Evolutionary conservation across 2,113 vertebrate species (phyloP), one percentile per base, ranked within the genome.

Genomic region (Puntigrus tetrazona): DNA sequence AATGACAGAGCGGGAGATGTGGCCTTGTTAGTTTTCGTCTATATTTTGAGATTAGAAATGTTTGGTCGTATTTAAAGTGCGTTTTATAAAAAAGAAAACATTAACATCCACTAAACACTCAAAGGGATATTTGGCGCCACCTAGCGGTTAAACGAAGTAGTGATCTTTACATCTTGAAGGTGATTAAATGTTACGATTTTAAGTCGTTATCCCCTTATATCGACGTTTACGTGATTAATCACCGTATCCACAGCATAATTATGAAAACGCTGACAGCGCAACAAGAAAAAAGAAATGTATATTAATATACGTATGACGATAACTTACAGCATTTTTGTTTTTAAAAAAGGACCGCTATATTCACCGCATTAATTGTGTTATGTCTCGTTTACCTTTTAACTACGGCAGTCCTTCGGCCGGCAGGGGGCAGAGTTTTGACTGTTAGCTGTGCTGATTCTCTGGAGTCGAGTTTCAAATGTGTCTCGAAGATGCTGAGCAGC

Each of bases 121-220:
- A 1, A 47, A 57, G 36, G 7, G 55, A 25, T 81, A 38, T 70
- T 82, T 82, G 45, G 79, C 63, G 79, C 79, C 65, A 82, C 79
- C 16, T 22, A 55, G 79, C 70, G 79, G 79, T 70, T 52, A 70
- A 63, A 27, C n/a, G 1, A 29, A 4, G 0, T 38, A 8, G n/a
- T 69, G 27, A 10, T 75, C 25, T 47, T 31, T 75, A 75, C 36
- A 69, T 31, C 34, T 69, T 36, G 18, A 22, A 36, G 31, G 14
- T 36, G 1, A 67, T 20, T 1, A 0, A 4, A 9, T 9, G n/a
- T n/a, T n/a, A n/a, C n/a, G n/a, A n/a, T 34, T 67, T 67, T 61
- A 0, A 52, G 59, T 34, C 6, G 1, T 69, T 22, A 36, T 69
- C 31, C 31, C 8, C 7, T 36, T 69, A 69, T 36, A 36, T 69